These are phyloP conservation scores for Mus musculus DNA, from an alignment of 2,113 vertebrate species.

Conservation along the genomic window GRCm39 chr12:82298001-82298500, in stretches of 20 bases:
- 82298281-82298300: not conserved
- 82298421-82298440: not conserved
- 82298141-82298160: slow-evolving; percentile 31
- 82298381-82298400: not conserved
- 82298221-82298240: not conserved
- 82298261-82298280: not conserved
- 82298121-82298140: not conserved
- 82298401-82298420: not conserved
- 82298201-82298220: not conserved
- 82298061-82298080: slow-evolving; percentile 10
- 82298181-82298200: not conserved
- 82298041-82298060: not conserved
- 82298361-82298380: not conserved
- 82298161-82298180: not conserved
- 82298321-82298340: not conserved
- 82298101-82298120: slow-evolving; percentile 31
- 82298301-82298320: not conserved
- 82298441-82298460: not conserved
- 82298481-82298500: not conserved
- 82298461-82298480: not conserved
- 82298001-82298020: not conserved
- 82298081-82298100: not conserved
- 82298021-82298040: slow-evolving; percentile 7
- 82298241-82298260: not conserved
- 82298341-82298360: too few species aligned